Base-by-base conservation (phyloP, 2,113 vertebrate species). In the Malaclemys terrapin region DNA sequence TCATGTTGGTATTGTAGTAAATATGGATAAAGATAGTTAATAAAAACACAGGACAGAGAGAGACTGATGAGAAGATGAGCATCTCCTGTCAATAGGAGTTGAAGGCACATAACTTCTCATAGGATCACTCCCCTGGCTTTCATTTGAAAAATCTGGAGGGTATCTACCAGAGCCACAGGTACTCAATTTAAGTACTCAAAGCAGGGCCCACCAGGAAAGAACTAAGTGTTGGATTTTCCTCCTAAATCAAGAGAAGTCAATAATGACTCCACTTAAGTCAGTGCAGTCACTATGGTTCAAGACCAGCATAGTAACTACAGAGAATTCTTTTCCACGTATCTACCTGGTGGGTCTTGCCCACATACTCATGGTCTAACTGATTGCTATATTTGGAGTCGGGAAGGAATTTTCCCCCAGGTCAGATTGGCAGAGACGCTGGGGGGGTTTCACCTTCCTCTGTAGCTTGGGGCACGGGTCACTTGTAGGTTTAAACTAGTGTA, bases 61-160 rank as follows among this genome's bases (percentile, higher is more conserved):
- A 79, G 82, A 29, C 57, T 12, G 49, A 82, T 38, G n/a, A 35
- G 59, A 80, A 81, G 45, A 29, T 0, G 1, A 35, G 75, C 0
- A 2, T 14, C 45, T 85, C 62, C 31, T 75, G 76, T 89, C 85
- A 14, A 27, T 0, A 14, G 62, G 22, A 53, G 6, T 75, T 79
- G 83, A 91, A 65, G 52, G 5, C 11, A 0, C 0, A 10, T 22
- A 65, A 12, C 38, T 13, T 52, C 5, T 19, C 4, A 1, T 27
- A n/a, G 85, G 16, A 10, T 1, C 4, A 0, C 2, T 35, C n/a
- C 10, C 24, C 12, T 6, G 22, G 38, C 10, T 24, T 76, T 38
- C 24, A 42, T 76, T 76, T 76, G 38, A 53, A 35, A 35, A 83
- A 6, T 14, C 8, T 78, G 57, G 31, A 57, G 31, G n/a, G 47